phyloP scores from a whole-genome alignment of 92 coral and sea anemone species.

The Micromussa lordhowensis region DNA sequence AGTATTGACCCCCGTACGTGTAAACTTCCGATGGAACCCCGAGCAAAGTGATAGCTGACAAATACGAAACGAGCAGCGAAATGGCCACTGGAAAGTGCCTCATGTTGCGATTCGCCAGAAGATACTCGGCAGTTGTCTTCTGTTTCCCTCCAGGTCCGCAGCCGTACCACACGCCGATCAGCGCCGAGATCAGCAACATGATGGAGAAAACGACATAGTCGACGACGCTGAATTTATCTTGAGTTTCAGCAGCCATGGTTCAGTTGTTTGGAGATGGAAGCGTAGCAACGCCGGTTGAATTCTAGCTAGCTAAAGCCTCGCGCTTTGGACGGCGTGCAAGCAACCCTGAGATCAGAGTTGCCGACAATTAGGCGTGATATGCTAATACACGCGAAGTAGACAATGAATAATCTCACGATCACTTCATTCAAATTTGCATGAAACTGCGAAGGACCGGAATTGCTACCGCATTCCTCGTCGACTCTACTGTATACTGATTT shows the following conservation, averaged over 20 bases:
- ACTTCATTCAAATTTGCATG: constrained; percentile 15
- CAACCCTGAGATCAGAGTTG: not conserved
- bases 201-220: constrained; percentile 90
- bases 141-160: constrained; percentile 88
- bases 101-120: constrained; percentile 90
- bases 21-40: constrained; percentile 96
- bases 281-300: not conserved
- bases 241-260: constrained; percentile 12
- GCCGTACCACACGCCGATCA: constrained; percentile 92
- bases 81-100: constrained; percentile 83
- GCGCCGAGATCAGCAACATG: constrained; percentile 85
- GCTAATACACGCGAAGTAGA: constrained; percentile 2
- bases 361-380: constrained; percentile 4
- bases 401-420: not conserved
- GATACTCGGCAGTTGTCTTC: constrained; percentile 85
- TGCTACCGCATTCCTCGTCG: not conserved
- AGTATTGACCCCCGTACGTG: constrained; percentile 90
- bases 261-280: not conserved
- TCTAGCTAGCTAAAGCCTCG: not conserved
- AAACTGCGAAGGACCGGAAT: not conserved
- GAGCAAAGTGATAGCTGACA: constrained; percentile 91
- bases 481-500: not conserved
- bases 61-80: constrained; percentile 88
- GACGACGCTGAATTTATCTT: constrained; percentile 63
- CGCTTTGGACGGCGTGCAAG: not conserved